phyloP scores from a whole-genome alignment of 2,113 vertebrate genomes.

The Penelope pileata region DNA sequence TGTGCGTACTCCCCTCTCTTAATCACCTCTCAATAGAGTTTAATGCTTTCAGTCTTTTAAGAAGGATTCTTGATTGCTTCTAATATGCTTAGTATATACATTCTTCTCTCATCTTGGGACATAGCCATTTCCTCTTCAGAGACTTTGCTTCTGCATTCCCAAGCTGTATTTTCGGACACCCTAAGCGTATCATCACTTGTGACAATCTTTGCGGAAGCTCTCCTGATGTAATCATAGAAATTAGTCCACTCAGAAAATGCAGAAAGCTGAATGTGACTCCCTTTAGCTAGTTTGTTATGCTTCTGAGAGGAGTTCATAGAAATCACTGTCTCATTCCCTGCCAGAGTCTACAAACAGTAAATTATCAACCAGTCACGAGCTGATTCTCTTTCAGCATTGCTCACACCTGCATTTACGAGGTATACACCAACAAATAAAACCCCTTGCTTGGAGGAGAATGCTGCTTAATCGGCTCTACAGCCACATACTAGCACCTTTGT shows the following conservation, averaged over 20 bases:
- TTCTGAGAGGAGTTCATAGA: constrained; percentile 17
- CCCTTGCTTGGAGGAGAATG: neutral
- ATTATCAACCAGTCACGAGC: neutral
- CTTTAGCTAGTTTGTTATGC: constrained; percentile 9
- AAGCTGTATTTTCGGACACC: neutral
- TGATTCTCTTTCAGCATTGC: neutral
- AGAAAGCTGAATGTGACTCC: neutral
- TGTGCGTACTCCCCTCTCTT: neutral
- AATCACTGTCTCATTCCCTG: neutral
- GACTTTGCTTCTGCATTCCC: neutral
- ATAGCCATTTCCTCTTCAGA: neutral
- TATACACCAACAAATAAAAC: neutral
- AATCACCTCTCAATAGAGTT: neutral
- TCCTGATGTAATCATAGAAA: neutral
- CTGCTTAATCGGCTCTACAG: neutral
- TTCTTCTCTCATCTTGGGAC: neutral
- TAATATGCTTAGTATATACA: neutral
- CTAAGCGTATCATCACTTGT: neutral
- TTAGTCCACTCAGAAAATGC: neutral
- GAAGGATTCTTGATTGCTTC: constrained; percentile 3
- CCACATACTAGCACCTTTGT: constrained; percentile 32
- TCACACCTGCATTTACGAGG: neutral
- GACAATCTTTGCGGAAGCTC: neutral
- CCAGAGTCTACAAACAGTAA: constrained; percentile 4
- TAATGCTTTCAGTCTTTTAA: neutral